Conservation (phyloP, 2,797 vertebrate genomes). For the Epinephelus coioides region DNA sequence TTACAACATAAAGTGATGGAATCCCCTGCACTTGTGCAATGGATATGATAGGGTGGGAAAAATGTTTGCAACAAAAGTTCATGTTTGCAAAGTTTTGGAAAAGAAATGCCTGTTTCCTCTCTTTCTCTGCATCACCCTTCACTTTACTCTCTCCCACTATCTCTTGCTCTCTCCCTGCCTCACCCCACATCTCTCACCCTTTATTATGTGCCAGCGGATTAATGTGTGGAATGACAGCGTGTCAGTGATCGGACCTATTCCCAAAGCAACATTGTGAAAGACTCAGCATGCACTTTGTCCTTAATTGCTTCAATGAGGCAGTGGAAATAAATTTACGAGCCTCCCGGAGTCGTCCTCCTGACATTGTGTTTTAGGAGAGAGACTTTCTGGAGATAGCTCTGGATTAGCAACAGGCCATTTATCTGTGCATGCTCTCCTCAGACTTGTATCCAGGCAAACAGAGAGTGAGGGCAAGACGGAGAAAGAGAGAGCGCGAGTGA, state of each 20-base stretch:
- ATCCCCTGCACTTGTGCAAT: slow-evolving; percentile 68
- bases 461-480: slow-evolving; percentile 47
- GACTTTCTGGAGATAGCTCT: slow-evolving; percentile 57
- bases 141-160: not conserved
- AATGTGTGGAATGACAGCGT: slow-evolving; percentile 68
- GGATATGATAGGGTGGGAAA: slow-evolving; percentile 38
- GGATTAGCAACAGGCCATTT: slow-evolving; percentile 69
- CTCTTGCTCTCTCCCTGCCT: slow-evolving; percentile 23
- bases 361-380: slow-evolving; percentile 59
- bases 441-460: slow-evolving; percentile 67
- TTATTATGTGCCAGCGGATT: slow-evolving; percentile 57
- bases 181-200: slow-evolving; percentile 36
- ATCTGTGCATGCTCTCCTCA: slow-evolving; percentile 55
- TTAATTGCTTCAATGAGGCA: slow-evolving; percentile 75
- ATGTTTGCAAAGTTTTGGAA: slow-evolving; percentile 20
- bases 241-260: slow-evolving; percentile 71
- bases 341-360: slow-evolving; percentile 62
- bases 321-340: slow-evolving; percentile 74
- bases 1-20: slow-evolving; percentile 65
- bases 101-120: slow-evolving; percentile 29
- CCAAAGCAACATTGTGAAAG: slow-evolving; percentile 76
- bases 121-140: not conserved
- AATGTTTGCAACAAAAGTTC: slow-evolving; percentile 9
- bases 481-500: slow-evolving; percentile 43
- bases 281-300: slow-evolving; percentile 76